These are phyloP conservation scores for Carpatolechia fugitivella DNA, from an alignment of 2,888 invertebrate species.

Conservation along the genomic window DNA sequence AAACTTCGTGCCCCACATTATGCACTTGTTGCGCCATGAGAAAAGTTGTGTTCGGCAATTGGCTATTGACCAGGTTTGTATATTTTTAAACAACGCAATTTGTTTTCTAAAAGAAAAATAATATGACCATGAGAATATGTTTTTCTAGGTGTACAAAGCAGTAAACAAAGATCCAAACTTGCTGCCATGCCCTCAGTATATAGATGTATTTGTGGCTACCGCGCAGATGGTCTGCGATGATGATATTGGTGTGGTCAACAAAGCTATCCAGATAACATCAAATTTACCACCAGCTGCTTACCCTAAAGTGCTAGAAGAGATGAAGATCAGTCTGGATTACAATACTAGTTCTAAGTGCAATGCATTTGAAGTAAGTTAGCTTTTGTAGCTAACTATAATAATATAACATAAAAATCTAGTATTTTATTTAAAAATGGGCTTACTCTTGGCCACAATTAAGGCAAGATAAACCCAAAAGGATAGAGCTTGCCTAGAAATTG, in stretches of 20 bases:
- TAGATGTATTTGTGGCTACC: conserved; percentile 76
- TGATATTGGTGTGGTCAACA: conserved; percentile 80
- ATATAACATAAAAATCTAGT: too few relatives aligned
- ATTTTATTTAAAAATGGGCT: too few relatives aligned
- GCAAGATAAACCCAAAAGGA: too few relatives aligned
- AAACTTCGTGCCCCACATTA: conserved; percentile 79
- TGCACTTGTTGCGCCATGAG: conserved; percentile 81
- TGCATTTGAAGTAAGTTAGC: conserved; percentile 80
- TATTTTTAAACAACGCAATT: too few relatives aligned
- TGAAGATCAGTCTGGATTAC: conserved; percentile 77
- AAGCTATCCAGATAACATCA: conserved; percentile 78
- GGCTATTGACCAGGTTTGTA: conserved; percentile 81
- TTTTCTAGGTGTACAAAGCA: conserved; percentile 54
- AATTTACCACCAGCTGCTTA: conserved; percentile 74
- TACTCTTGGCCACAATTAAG: too few relatives aligned
- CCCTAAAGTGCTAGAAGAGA: conserved; percentile 73
- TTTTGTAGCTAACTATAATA: background rate
- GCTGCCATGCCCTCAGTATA: conserved; percentile 64
- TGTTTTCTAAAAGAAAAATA: too few relatives aligned
- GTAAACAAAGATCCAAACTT: conserved; percentile 41
- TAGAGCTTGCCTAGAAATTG: too few relatives aligned
- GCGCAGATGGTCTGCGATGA: conserved; percentile 80
- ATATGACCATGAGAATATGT: too few relatives aligned
- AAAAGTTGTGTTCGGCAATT: conserved; percentile 81
- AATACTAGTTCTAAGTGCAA: conserved; percentile 82